Percentiles rank a stretch among this genome's conserved stretches.
Conservation (phyloP, 1,140 invertebrate species). For the Temnothorax longispinosus region DNA sequence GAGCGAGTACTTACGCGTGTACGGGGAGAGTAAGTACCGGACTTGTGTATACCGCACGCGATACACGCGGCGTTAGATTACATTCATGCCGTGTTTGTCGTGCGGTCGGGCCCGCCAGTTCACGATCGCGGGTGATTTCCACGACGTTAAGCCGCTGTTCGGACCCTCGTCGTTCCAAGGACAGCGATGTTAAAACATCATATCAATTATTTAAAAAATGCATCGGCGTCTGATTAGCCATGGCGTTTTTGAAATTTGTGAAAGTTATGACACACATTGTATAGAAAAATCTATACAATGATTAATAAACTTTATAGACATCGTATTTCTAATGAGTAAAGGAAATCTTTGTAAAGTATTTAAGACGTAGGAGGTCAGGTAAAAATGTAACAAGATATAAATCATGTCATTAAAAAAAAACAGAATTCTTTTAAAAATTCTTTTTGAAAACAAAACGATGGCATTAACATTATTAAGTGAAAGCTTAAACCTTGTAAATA, state of each 20-base stretch:
- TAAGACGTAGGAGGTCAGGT: not conserved
- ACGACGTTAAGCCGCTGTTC: constrained; percentile 51
- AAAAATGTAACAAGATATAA: constrained; percentile 1
- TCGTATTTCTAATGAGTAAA: not conserved
- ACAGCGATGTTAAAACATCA: not conserved
- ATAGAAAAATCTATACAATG: not conserved
- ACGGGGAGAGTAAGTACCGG: constrained; percentile 64
- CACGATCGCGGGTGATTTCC: constrained; percentile 59
- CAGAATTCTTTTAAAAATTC: not conserved
- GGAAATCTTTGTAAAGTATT: not conserved
- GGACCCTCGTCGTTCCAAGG: constrained; percentile 10
- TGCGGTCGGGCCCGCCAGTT: constrained; percentile 40
- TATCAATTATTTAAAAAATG: not conserved
- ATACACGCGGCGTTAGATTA: constrained; percentile 75
- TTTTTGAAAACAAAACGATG: not conserved
- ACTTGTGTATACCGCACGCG: constrained; percentile 40
- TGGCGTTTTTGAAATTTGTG: not conserved
- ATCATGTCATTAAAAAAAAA: not conserved
- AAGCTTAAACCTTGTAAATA: not conserved
- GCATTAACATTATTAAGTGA: constrained; percentile 21
- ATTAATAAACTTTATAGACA: not conserved
- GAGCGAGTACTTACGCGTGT: constrained; percentile 64
- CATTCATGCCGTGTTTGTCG: constrained; percentile 69
- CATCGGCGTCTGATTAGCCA: no score
- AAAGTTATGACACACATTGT: not conserved